These are phyloP conservation scores for Pantherophis guttatus DNA, from an alignment of 2,113 vertebrate species.

Conservation along the genomic window DNA sequence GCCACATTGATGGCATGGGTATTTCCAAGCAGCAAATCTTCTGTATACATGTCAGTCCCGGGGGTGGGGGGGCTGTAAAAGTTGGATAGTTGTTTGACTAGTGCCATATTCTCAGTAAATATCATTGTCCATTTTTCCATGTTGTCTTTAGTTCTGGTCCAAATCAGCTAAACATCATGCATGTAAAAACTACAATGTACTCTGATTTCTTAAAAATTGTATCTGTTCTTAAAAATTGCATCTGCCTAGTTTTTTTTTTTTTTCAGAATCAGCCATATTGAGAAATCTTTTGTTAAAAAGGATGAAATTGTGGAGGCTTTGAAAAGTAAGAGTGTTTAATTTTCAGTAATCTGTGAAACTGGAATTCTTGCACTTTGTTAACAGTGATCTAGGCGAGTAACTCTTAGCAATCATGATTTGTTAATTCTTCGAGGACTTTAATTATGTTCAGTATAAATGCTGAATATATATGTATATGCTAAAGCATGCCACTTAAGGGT, in stretches of 20 bases:
- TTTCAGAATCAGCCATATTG: slow-evolving; percentile 86
- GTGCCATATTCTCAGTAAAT: not conserved
- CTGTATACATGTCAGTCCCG: not conserved
- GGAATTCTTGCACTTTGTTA: not conserved
- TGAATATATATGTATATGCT: not conserved
- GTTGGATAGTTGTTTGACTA: not conserved
- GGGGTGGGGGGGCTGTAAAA: not conserved
- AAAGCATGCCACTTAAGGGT: not conserved
- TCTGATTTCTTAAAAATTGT: not conserved
- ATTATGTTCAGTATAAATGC: not conserved
- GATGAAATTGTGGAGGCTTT: slow-evolving; percentile 86
- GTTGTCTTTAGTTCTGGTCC: not conserved
- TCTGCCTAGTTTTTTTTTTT: slow-evolving; percentile 1
- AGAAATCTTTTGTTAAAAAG: slow-evolving; percentile 88
- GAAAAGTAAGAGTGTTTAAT: slow-evolving; percentile 76
- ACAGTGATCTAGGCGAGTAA: not conserved
- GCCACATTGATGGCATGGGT: not conserved
- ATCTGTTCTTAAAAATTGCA: not conserved
- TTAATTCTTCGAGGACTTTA: not conserved
- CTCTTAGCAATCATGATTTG: not conserved
- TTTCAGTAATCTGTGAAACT: slow-evolving; percentile 1
- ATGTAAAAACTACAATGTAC: not conserved
- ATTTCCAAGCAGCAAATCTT: not conserved
- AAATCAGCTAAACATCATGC: not conserved
- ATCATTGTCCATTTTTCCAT: not conserved